These are phyloP conservation scores for Dasyurus viverrinus DNA, from an alignment of 2,113 vertebrate species.

Conservation along the genomic window DNA sequence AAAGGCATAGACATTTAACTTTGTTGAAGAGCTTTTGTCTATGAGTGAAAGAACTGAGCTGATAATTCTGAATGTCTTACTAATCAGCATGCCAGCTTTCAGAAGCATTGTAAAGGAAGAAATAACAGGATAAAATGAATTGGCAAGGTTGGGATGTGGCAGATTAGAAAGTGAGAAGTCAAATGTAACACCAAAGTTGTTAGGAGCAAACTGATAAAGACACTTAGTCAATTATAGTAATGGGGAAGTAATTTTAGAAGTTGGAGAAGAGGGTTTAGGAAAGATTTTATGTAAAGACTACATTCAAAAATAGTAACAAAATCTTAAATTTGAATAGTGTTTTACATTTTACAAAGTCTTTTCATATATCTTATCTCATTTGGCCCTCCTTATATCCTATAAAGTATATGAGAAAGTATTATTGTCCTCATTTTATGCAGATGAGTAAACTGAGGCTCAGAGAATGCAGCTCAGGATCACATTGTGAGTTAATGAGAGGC, in stretches of 20 bases:
- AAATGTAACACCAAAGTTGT: not conserved
- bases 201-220: not conserved
- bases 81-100: not conserved
- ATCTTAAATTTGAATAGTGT: not conserved
- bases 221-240: not conserved
- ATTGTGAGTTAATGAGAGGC: not conserved
- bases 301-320: not conserved
- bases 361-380: not conserved
- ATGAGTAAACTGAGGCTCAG: not conserved
- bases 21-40: not conserved
- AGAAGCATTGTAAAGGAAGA: not conserved
- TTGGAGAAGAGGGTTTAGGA: not conserved
- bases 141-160: not conserved
- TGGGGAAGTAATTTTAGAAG: not conserved
- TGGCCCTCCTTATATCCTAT: not conserved
- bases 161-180: not conserved
- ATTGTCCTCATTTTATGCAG: not conserved
- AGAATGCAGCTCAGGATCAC: not conserved
- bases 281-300: not conserved
- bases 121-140: not conserved
- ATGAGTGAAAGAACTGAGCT: not conserved
- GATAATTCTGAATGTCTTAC: not conserved
- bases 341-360: not conserved
- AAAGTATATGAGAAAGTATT: not conserved
- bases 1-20: not conserved